Base-by-base conservation (phyloP, 2,113 vertebrate genomes). In the Anser cygnoides region DNA sequence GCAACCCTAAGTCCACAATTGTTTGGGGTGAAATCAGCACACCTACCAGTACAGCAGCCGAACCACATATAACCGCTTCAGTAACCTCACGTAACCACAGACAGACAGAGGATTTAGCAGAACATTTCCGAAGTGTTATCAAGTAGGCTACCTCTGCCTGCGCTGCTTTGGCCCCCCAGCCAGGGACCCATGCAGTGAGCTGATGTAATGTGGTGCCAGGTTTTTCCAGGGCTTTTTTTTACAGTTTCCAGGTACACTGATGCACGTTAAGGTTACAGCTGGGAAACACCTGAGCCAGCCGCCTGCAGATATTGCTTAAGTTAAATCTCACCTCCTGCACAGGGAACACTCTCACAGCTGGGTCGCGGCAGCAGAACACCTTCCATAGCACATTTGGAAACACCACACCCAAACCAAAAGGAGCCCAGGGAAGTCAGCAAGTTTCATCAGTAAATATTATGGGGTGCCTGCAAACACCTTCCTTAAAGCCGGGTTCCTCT, bases 401-500 rank as follows among this genome's bases (percentile, higher is more conserved):
- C 11, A 21, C 7, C 41, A 52, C 68, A 68, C 35, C 41, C 43
- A 39, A 55, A 73, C 8, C 29, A 71, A 91, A 89, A 62, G 5
- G 2, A 83, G 65, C 59, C 16, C 79, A 41, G 66, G 62, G 28
- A 75, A 73, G 13, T 37, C 44, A 43, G 54, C 50, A 66, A 19
- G 39, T 95, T 86, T 76, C 66, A 57, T 41, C 67, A 35, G 70
- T 79, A 65, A 68, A 70, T 1, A 5, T 13, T 50, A 26, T 9
- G 1, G 0, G 0, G 41, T 7, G 9, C 26, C 43, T 62, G 71
- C 49, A 65, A 79, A 78, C 28, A 11, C 11, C 12, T 3, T 55
- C 22, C 41, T 65, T 18, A 77, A 31, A 90, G 41, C 18, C 22
- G 13, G 63, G 43, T 6, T 70, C 59, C 59, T 72, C 55, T 41